Evolutionary conservation across 2,797 vertebrate species (phyloP), one percentile per base, ranked within the genome.

Genomic region (Myotis myotis): DNA sequence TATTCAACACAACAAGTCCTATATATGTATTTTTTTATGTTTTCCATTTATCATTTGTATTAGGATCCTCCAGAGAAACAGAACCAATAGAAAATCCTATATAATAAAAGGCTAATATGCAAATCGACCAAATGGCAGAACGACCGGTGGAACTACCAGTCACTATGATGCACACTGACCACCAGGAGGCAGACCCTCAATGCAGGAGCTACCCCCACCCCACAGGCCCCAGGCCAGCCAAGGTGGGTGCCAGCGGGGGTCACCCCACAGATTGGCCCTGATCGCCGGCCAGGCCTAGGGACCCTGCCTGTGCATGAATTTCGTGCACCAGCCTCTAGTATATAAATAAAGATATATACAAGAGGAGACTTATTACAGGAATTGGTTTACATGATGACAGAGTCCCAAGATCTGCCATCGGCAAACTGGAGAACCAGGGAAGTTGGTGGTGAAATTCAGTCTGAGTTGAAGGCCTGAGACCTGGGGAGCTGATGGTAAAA

Each of bases 121-220:
- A 62, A 62, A 62, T 62, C 5, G 2, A 62, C 2, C 60, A 62
- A 62, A 62, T 62, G 28, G 60, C 12, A 15, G 28, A 62, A 62
- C 10, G 0, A 62, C 5, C 1, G 0, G 12, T 28, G 25, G 11
- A 60, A 60, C 57, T 28, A 28, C 25, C 5, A 0, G 57, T 62
- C 2, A 12, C 28, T 30, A 62, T 62, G 28, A 62, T 62, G 60
- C 28, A 30, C 12, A 62, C 25, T 60, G 60, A 62, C 25, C 25
- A 30, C 57, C 28, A 30, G 5, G 25, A 11, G 28, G 28, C 11
- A 30, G 28, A 30, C 0, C 0, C 25, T 60, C 11, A 60, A 28
- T 9, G 8, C 57, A 28, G 57, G 25, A 28, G 11, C 57, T 60
- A 60, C 25, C 60, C 12, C 13, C 25, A 30, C 23, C 11, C 60